phyloP scores from a whole-genome alignment of 2,113 vertebrate genomes.

The Mus spicilegus region DNA sequence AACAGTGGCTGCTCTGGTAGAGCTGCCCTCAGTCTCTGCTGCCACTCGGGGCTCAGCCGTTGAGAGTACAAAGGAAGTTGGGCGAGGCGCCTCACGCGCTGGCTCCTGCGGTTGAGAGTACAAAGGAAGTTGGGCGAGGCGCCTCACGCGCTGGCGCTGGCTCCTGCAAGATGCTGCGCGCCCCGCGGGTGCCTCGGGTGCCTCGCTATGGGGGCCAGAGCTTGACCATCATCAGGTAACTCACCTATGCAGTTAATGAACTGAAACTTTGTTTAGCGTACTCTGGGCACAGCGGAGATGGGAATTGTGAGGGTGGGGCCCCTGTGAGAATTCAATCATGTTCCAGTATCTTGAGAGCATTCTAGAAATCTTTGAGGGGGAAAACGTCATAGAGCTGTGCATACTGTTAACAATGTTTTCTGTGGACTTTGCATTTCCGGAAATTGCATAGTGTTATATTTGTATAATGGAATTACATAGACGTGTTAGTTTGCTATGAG shows the following conservation, averaged over 20 bases:
- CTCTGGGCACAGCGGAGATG: background rate
- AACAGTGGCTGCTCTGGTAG: background rate
- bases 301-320: background rate
- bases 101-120: too few species aligned
- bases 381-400: background rate
- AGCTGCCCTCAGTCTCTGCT: background rate
- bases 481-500: background rate
- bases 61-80: background rate
- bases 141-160: conserved; percentile 37
- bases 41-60: conserved; percentile 42
- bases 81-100: background rate
- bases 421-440: background rate
- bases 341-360: background rate
- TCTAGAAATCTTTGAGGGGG: background rate
- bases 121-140: background rate
- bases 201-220: accelerated
- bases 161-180: background rate
- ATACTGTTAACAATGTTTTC: background rate
- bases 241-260: background rate
- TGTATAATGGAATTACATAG: background rate
- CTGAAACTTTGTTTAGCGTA: background rate
- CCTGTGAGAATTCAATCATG: background rate
- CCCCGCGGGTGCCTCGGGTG: too few species aligned
- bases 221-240: accelerated
- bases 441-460: background rate